Percentiles rank a stretch among this genome's conserved stretches.
phyloP scores from a whole-genome alignment of 2,113 vertebrate genomes.

The Vombatus ursinus region DNA sequence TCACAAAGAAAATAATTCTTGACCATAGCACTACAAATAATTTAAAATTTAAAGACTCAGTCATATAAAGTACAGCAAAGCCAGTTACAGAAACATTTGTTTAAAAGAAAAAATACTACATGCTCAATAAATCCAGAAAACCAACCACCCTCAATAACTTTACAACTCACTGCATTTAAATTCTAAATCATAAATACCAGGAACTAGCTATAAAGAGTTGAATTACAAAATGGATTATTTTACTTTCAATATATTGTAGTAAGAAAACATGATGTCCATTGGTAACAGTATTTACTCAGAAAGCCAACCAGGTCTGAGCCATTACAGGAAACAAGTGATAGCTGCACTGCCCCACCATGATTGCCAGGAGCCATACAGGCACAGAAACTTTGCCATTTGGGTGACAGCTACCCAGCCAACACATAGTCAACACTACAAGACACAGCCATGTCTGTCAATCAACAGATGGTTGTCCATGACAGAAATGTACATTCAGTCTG shows the following conservation, averaged over 20 bases:
- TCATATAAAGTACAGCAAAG: background rate
- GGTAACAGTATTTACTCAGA: conserved; percentile 12
- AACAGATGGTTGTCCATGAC: too few species aligned
- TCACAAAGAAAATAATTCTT: conserved; percentile 10
- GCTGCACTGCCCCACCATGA: background rate
- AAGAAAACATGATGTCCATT: background rate
- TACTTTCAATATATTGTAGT: background rate
- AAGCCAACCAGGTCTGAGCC: background rate
- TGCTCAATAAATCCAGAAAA: background rate
- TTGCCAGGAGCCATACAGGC: background rate
- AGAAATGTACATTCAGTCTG: too few species aligned
- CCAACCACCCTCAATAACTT: background rate
- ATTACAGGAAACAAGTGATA: background rate
- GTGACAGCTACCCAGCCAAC: background rate
- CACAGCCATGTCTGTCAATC: too few species aligned
- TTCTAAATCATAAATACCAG: background rate
- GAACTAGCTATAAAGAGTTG: background rate
- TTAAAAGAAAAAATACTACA: conserved; percentile 35
- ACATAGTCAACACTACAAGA: background rate
- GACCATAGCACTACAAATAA: background rate
- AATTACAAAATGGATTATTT: conserved; percentile 22
- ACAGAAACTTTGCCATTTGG: background rate
- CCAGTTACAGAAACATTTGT: background rate
- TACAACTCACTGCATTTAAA: background rate
- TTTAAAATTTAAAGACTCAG: background rate